Base-by-base conservation (phyloP, 2,113 vertebrate genomes). In the Pampusana beccarii region DNA sequence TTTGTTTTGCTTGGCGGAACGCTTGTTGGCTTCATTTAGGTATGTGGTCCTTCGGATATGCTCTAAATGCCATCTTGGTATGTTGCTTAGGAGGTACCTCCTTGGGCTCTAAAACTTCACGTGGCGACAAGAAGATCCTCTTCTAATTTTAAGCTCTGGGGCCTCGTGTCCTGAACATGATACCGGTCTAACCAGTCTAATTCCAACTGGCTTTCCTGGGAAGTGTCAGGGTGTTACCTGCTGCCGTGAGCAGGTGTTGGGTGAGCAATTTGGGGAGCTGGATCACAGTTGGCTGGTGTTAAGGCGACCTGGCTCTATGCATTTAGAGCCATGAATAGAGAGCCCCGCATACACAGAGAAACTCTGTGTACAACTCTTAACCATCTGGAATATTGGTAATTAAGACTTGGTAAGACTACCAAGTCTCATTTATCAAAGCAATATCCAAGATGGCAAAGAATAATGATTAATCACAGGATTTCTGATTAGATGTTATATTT, bases 251-350 rank as follows among this genome's bases (percentile, higher is more conserved):
- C 23, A 29, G 31, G 38, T 1, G 0, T 44, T n/a, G 28, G 1
- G 5, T 11, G 21, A 81, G 58, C 51, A 19, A 21, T 62, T 16
- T 26, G 50, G 25, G n/a, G 56, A 70, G 33, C 14, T 42, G 48
- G 1, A 0, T 14, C n/a, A 0, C 0, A 0, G 17, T 34, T 36
- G 11, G 15, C 56, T 71, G 38, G 6, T 13, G 18, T 48, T 70
- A 7, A 15, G 42, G 33, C 0, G 5, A 42, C 69, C 69, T 74
- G 61, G 24, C 12, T 5, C 23, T 28, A 13, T 18, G 56, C 7
- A 2, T 42, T 62, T 40, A 23, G 58, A 77, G 38, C 11, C 33
- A 46, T 18, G 19, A 46, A 46, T 46, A 46, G 44, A 46, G 44
- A 46, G 81, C 44, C 53, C 70, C 13, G 0, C 2, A 2, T 14